Conservation (phyloP, 2,113 vertebrate species). For the Marmota flaviventris region DNA sequence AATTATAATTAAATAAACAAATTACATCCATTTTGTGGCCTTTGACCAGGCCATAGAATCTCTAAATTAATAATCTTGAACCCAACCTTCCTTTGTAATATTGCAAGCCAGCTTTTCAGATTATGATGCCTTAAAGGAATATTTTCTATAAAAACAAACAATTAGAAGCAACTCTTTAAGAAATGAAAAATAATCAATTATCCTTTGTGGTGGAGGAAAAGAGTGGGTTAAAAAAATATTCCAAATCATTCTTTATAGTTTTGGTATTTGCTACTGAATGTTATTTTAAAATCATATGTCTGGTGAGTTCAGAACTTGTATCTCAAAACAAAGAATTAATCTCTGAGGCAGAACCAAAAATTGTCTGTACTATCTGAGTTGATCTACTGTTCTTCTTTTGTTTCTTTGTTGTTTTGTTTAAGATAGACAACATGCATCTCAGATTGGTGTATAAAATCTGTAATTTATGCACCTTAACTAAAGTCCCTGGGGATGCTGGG, state of each 20-base stretch:
- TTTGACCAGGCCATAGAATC: neutral
- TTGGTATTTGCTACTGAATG: neutral
- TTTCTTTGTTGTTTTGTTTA: neutral
- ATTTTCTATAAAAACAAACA: neutral
- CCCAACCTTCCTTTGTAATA: constrained; percentile 2
- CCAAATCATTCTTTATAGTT: neutral
- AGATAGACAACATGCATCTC: neutral
- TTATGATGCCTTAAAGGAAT: neutral
- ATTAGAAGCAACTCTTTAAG: neutral
- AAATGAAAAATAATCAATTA: constrained; percentile 15
- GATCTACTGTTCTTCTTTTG: neutral
- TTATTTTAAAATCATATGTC: neutral
- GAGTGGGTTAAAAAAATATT: neutral
- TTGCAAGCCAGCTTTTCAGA: neutral
- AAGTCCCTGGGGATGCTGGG: neutral
- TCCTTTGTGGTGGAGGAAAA: neutral
- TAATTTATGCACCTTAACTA: neutral
- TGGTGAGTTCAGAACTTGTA: neutral
- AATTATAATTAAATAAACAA: neutral
- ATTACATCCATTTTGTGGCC: neutral
- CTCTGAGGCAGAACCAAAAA: neutral
- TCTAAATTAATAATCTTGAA: neutral
- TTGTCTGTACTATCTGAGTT: neutral
- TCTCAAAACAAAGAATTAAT: neutral
- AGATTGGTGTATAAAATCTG: neutral